A percentile compares a stretch with the other conserved stretches of the same genome.
phyloP scores from a whole-genome alignment of 2,888 invertebrate genomes.

The Oscheius sp. region DNA sequence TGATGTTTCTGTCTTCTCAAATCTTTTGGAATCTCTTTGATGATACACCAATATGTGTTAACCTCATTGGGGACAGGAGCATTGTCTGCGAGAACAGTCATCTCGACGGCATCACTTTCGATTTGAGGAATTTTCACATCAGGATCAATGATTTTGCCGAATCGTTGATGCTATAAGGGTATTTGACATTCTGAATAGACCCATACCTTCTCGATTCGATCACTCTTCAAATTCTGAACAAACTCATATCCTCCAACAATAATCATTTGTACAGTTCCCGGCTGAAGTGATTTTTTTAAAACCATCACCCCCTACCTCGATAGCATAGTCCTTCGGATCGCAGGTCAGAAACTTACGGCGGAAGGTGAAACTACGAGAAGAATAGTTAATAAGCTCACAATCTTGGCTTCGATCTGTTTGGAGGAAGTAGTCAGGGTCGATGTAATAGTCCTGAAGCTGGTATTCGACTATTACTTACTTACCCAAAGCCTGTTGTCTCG shows the following conservation, averaged over 20 bases:
- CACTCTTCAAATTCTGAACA: conserved; percentile 4
- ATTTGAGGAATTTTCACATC: neutral
- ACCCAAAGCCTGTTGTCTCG: conserved; percentile 18
- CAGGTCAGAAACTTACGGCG: conserved; percentile 62
- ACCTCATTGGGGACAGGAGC: conserved; percentile 73
- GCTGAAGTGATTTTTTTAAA: conserved; percentile 61
- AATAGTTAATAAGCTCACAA: conserved; percentile 42
- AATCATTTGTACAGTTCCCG: conserved; percentile 72
- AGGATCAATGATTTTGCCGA: conserved; percentile 12
- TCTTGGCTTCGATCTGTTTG: conserved; percentile 60
- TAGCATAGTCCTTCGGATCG: conserved; percentile 66
- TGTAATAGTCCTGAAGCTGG: conserved; percentile 42
- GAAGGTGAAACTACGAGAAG: conserved; percentile 43
- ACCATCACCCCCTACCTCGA: conserved; percentile 49
- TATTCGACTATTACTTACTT: neutral
- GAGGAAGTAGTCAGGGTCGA: conserved; percentile 44
- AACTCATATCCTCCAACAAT: conserved; percentile 36
- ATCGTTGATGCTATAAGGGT: conserved; percentile 10
- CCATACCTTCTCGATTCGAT: conserved; percentile 10
- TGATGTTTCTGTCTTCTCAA: conserved; percentile 77
- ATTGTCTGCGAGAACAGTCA: conserved; percentile 20
- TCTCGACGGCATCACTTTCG: conserved; percentile 5
- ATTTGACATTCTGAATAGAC: neutral
- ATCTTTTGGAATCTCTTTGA: conserved; percentile 81
- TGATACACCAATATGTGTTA: conserved; percentile 96